phyloP scores from a whole-genome alignment of 2,888 invertebrate species.

The Lycocerus yunnanus region DNA sequence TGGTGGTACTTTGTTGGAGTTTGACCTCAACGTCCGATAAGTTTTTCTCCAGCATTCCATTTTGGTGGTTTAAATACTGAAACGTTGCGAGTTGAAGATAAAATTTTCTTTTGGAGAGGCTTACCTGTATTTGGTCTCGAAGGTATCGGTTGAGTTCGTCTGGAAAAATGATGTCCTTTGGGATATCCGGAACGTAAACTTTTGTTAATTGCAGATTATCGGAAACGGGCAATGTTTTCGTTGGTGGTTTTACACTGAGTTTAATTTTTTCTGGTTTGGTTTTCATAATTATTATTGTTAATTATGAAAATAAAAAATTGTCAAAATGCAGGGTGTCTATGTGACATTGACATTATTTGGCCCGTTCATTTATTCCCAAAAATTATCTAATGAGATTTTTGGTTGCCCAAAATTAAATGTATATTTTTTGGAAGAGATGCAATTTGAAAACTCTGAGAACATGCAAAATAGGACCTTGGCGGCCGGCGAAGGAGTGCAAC shows the following conservation, averaged over 20 bases:
- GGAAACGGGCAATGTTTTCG: slow-evolving; percentile 6
- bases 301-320: not conserved
- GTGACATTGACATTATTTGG: not conserved
- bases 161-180: slow-evolving; percentile 61
- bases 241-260: not conserved
- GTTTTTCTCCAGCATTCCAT: slow-evolving; percentile 60
- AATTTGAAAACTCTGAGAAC: too few relatives aligned
- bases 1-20: slow-evolving; percentile 56
- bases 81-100: slow-evolving; percentile 19
- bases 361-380: too few relatives aligned
- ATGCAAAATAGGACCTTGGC: too few relatives aligned
- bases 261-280: not conserved
- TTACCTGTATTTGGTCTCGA: slow-evolving; percentile 64
- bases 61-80: slow-evolving; percentile 62
- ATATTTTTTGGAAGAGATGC: too few relatives aligned
- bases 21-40: slow-evolving; percentile 58
- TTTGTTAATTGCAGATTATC: slow-evolving; percentile 33
- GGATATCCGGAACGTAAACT: slow-evolving; percentile 37
- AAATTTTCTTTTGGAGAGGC: not conserved
- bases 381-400: too few relatives aligned
- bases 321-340: not conserved
- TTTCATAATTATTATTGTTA: not conserved
- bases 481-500: too few relatives aligned
- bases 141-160: slow-evolving; percentile 66
- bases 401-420: too few relatives aligned